A percentile compares a stretch with the other conserved stretches of the same genome.
These are phyloP conservation scores for Apostichopus californicus DNA, from an alignment of 35 echinoderm and acorn worm species.

Conservation along the genomic window DNA sequence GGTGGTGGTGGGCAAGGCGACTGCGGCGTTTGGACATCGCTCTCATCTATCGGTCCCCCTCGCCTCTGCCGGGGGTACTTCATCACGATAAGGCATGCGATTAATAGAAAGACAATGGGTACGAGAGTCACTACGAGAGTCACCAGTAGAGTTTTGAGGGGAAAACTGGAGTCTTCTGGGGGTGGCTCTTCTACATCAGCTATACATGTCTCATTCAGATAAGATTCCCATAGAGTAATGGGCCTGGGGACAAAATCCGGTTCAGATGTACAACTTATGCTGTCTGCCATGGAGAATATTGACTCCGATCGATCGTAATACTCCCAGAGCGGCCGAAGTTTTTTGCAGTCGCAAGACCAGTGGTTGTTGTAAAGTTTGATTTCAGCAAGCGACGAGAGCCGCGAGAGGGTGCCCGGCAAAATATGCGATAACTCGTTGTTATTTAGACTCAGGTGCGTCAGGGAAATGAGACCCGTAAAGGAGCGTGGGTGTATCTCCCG, in stretches of 20 bases:
- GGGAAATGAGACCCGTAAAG: neutral
- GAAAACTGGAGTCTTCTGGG: neutral
- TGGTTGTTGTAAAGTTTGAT: slow-evolving; percentile 50
- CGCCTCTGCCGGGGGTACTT: neutral
- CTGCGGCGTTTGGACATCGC: neutral
- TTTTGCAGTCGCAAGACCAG: slow-evolving; percentile 41
- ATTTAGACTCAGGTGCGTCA: slow-evolving; percentile 48
- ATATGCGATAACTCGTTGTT: slow-evolving; percentile 43
- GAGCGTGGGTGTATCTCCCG: neutral
- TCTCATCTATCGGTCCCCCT: neutral
- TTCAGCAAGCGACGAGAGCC: neutral
- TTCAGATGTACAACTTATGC: neutral
- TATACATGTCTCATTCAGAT: neutral
- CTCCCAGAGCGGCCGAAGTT: neutral
- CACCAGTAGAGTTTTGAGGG: neutral
- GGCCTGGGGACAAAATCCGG: neutral
- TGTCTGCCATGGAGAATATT: neutral
- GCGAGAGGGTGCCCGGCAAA: slow-evolving; percentile 11
- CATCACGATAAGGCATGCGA: neutral
- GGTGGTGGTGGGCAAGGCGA: neutral
- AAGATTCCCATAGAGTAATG: neutral
- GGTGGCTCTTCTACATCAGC: too few species aligned
- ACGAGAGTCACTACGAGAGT: neutral
- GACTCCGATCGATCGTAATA: slow-evolving; percentile 7
- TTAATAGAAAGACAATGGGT: neutral